A percentile compares a stretch with the other conserved stretches of the same genome.
These are phyloP conservation scores for Nothocercus nigrocapillus DNA, from an alignment of 2,113 vertebrate genomes.

Conservation along the genomic window DNA sequence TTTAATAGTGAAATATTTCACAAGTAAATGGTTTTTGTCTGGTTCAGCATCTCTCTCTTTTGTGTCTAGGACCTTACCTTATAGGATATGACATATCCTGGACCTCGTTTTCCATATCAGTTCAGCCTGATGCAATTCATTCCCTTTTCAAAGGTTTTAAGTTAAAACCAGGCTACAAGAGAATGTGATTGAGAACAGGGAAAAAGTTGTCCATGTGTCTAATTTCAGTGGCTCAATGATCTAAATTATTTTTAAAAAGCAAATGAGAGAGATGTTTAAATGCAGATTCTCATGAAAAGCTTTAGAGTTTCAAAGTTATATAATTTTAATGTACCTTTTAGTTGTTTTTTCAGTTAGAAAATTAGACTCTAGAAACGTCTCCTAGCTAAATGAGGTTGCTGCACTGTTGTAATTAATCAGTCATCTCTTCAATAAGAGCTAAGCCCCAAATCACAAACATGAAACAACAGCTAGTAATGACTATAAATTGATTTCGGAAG, in stretches of 20 bases:
- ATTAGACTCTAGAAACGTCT: conserved; percentile 15
- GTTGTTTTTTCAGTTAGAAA: conserved; percentile 25
- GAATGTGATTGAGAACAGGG: not conserved
- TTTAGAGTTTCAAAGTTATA: conserved; percentile 11
- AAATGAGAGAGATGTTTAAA: not conserved
- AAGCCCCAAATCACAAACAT: conserved; percentile 61
- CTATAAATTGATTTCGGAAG: conserved; percentile 59
- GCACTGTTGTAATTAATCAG: conserved; percentile 58
- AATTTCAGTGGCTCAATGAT: not conserved
- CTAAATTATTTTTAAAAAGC: not conserved
- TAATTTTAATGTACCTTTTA: not conserved
- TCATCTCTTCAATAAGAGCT: conserved; percentile 24
- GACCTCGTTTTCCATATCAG: not conserved
- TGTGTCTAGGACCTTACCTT: not conserved
- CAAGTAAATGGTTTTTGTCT: not conserved
- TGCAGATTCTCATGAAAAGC: not conserved
- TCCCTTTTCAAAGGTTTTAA: not conserved
- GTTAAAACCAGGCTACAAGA: not conserved
- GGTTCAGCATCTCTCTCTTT: not conserved
- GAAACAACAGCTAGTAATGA: conserved; percentile 33
- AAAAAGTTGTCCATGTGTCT: accelerated
- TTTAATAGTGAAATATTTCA: not conserved
- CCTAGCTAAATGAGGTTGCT: conserved; percentile 39
- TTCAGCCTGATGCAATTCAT: not conserved
- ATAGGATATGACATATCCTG: not conserved